Evolutionary conservation across 2,888 invertebrate species (phyloP), one percentile per base, ranked within the genome.

Genomic region (Drosophila neoperkinsi): DNA sequence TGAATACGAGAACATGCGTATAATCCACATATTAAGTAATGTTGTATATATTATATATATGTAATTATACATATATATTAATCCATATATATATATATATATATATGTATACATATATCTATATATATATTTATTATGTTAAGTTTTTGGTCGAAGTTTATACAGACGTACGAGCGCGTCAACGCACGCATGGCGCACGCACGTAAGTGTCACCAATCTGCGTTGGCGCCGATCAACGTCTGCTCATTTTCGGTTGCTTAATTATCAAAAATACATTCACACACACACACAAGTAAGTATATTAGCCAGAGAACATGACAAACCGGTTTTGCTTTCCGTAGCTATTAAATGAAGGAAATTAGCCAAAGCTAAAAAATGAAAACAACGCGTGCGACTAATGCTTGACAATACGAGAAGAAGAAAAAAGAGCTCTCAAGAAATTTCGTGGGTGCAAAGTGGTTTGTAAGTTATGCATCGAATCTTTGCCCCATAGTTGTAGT

Each of bases 271-370:
- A 74, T 63, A 74, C 46, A 50, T 52, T 51, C 31, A 36, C 31
- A 55, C 6, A n/a, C 16, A 28, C 61, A 50, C 16, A 36, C 18
- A 31, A 28, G 31, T 58, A 57, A 25, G 28, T 43, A 58, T 60
- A 60, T 79, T 77, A 65, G 78, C 68, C 38, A 68, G 67, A 74
- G 84, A 87, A 89, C 84, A 82, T 87, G 82, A 81, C 71, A 75
- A 81, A 89, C 88, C 59, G 84, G 90, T 89, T 84, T 89, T 79
- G 66, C 70, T 73, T 81, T 87, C 72, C 56, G 71, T 55, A 25
- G 71, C 71, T 58, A 64, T 67, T 70, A 79, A 74, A 67, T 53
- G 67, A 68, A 74, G 70, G 81, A 84, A 84, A 84, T 89, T 86
- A 81, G 74, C 72, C 61, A 50, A 59, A 56, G 31, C 71, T 57